Evolutionary conservation across 1,140 invertebrate species (phyloP), one percentile per base, ranked within the genome.

Genomic region (Bombus difficillimus): DNA sequence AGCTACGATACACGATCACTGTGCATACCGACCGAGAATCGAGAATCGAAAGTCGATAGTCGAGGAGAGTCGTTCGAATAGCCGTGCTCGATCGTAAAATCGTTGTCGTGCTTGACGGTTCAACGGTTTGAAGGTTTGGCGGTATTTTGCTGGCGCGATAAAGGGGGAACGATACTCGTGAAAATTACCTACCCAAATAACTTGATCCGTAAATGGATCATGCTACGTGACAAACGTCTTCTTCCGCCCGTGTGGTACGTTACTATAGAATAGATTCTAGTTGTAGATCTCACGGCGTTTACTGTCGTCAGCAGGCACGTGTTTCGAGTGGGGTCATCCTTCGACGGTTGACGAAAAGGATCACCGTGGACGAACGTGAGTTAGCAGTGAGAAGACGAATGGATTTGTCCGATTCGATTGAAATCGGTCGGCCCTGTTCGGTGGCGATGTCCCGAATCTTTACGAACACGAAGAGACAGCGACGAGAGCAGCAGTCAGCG

Each of bases 131-230:
- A 15, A 32, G n/a, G 64, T 66, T 32, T 15, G 64, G 10, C 22
- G 34, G 68, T 39, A 69, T 28, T 39, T 71, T 39, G 10, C 25
- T 41, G 4, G 34, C 12, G 68, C 12, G 8, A 39, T 9, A 25
- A 39, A 69, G 34, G 37, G 39, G 22, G n/a, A 71, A 39, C 25
- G 47, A 53, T 15, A 22, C 57, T 32, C 13, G 76, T 57, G 39
- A 66, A 68, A 43, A 66, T 79, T 79, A 79, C 37, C 77, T 76
- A 76, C 32, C 53, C 4, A 15, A 37, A 34, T 37, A 41, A 13
- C 13, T 15, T 10, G 28, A 76, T 15, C 32, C 12, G 47, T 59
- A 59, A 57, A 34, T 76, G 32, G 12, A 57, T 76, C 39, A 72
- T 32, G n/a, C 1, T 32, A 32, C 39, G 41, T 41, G 39, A 32